These are phyloP conservation scores for Pogoniulus pusillus DNA, from an alignment of 2,797 vertebrate genomes.

Conservation along the genomic window DNA sequence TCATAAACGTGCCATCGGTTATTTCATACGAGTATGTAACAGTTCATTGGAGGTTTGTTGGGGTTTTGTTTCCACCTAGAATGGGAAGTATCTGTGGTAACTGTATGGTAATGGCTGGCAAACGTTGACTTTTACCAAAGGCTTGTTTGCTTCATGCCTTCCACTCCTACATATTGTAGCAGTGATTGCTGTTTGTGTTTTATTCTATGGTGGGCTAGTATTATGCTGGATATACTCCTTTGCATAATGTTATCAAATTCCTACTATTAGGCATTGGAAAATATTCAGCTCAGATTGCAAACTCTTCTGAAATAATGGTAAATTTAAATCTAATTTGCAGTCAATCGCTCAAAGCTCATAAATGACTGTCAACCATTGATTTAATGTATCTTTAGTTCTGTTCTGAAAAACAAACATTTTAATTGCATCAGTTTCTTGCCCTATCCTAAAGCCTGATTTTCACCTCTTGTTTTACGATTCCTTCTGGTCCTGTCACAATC, in stretches of 20 bases:
- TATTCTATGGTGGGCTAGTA: constrained; percentile 40
- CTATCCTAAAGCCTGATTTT: not conserved
- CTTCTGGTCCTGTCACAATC: not conserved
- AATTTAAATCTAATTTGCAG: constrained; percentile 54
- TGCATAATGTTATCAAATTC: constrained; percentile 60
- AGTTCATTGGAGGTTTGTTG: not conserved
- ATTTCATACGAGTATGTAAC: constrained; percentile 38
- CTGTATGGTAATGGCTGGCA: constrained; percentile 49
- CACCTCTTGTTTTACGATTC: not conserved
- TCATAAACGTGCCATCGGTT: constrained; percentile 65
- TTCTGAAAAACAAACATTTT: constrained; percentile 10
- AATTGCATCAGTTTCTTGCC: not conserved
- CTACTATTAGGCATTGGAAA: constrained; percentile 54
- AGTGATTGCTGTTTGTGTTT: constrained; percentile 60
- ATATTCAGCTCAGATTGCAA: constrained; percentile 48
- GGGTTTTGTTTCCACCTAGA: not conserved
- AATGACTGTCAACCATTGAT: constrained; percentile 23
- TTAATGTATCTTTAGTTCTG: constrained; percentile 23
- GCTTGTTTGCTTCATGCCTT: constrained; percentile 38
- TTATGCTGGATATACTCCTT: constrained; percentile 49
- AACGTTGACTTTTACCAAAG: constrained; percentile 69
- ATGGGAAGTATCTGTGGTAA: constrained; percentile 30
- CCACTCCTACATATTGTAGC: constrained; percentile 50
- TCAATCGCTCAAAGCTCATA: constrained; percentile 2
- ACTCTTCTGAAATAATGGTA: constrained; percentile 40